Evolutionary conservation across 2,888 invertebrate species (phyloP).

Genomic region (Stenolophus ochropezus): DNA sequence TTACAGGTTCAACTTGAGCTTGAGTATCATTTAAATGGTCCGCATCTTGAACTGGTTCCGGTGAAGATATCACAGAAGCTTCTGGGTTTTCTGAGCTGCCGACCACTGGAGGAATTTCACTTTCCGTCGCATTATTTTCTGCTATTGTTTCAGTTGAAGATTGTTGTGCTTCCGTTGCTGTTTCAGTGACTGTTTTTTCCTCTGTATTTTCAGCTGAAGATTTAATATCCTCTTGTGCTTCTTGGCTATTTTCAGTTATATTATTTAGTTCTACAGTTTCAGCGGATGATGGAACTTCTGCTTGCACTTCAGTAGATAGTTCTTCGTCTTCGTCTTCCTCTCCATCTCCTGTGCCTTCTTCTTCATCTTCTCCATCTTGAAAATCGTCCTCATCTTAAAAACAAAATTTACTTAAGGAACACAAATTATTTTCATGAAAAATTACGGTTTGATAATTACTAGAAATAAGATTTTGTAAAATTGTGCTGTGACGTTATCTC

Average conservation of each 20-base stretch:
- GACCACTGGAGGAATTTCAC: conserved; percentile 10
- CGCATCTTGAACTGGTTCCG: conserved; percentile 18
- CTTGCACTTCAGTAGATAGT: background rate
- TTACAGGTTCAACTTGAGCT: conserved; percentile 9
- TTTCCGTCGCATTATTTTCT: conserved; percentile 30
- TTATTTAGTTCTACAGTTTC: too few relatives aligned
- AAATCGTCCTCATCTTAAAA: conserved; percentile 61
- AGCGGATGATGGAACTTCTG: background rate
- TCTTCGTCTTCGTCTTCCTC: conserved; percentile 31
- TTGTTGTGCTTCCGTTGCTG: too few relatives aligned
- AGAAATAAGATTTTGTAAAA: too few relatives aligned
- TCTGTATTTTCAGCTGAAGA: too few relatives aligned
- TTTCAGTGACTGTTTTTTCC: too few relatives aligned
- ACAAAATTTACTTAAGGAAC: conserved; percentile 46
- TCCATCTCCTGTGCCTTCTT: conserved; percentile 49
- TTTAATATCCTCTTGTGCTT: too few relatives aligned
- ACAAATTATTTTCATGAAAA: background rate
- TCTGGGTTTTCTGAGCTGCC: background rate
- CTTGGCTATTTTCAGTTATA: too few relatives aligned
- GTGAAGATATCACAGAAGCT: conserved; percentile 30
- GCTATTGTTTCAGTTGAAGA: conserved; percentile 48
- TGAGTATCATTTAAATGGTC: background rate
- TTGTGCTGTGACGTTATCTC: too few relatives aligned
- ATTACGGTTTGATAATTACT: too few relatives aligned
- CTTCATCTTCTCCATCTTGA: conserved; percentile 60